Evolutionary conservation across 2,888 invertebrate genomes (phyloP).

Genomic region (Teleiodes luculella): DNA sequence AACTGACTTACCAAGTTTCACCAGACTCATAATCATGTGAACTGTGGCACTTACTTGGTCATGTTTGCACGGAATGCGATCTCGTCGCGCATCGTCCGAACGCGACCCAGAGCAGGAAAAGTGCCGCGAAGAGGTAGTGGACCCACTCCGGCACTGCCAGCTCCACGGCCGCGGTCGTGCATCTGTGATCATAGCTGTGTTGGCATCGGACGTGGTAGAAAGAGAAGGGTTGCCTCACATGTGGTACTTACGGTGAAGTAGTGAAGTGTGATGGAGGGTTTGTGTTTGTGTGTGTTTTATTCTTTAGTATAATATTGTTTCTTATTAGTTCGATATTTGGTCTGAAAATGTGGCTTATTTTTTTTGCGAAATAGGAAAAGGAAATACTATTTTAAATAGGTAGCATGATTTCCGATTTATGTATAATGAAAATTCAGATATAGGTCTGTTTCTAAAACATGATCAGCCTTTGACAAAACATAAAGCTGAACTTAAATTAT

Average conservation of each 20-base stretch:
- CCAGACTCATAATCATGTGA: too few species aligned
- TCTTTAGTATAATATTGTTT: too few species aligned
- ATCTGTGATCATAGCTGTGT: constrained; percentile 42
- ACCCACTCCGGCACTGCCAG: constrained; percentile 68
- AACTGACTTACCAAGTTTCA: too few species aligned
- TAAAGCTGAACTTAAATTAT: too few species aligned
- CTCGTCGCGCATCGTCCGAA: constrained; percentile 54
- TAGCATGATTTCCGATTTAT: too few species aligned
- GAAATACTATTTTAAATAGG: too few species aligned
- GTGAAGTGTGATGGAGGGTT: constrained; percentile 15
- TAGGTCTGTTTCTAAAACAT: too few species aligned
- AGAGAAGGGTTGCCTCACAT: constrained; percentile 29
- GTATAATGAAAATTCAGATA: too few species aligned
- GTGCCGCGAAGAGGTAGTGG: constrained; percentile 63
- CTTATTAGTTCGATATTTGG: too few species aligned
- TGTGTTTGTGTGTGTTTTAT: constrained; percentile 7
- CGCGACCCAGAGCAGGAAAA: constrained; percentile 66
- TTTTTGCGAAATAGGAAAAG: too few species aligned
- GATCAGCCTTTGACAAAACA: too few species aligned
- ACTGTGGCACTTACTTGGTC: constrained; percentile 24
- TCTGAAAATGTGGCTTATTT: too few species aligned
- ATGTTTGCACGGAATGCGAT: constrained; percentile 42
- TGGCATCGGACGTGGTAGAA: background rate
- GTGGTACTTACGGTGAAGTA: constrained; percentile 36
- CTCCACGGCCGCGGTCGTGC: constrained; percentile 71